phyloP scores from a whole-genome alignment of 1,140 invertebrate genomes.

The Drosophila orena region DNA sequence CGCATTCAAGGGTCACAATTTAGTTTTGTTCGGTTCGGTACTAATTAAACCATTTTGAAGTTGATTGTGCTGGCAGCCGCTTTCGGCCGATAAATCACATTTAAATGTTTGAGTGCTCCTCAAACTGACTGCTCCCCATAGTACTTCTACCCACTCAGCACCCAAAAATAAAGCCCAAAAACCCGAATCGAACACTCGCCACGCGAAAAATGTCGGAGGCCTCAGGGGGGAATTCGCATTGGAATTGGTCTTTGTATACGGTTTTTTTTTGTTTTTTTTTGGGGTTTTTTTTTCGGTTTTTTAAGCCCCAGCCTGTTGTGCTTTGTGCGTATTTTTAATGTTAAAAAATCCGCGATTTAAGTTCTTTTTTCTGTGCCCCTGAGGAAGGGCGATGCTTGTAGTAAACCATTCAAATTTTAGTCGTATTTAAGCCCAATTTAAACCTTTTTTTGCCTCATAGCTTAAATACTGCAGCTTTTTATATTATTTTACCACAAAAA shows the following conservation, averaged over 20 bases:
- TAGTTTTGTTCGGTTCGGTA: conserved; percentile 12
- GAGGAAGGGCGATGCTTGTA: not conserved
- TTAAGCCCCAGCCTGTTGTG: conserved; percentile 1
- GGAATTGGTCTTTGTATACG: conserved; percentile 15
- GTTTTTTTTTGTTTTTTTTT: not conserved
- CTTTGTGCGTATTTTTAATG: conserved; percentile 35
- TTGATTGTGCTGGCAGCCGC: conserved; percentile 44
- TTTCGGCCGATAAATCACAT: conserved; percentile 62
- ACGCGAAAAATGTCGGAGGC: conserved; percentile 13
- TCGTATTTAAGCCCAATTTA: conserved; percentile 2
- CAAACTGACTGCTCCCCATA: conserved; percentile 42
- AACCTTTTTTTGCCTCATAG: no score
- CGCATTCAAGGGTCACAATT: conserved; percentile 38
- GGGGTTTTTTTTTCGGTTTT: not conserved
- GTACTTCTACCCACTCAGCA: not conserved
- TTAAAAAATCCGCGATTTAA: conserved; percentile 45
- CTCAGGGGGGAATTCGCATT: conserved; percentile 14
- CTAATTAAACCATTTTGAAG: conserved; percentile 72
- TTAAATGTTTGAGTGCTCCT: conserved; percentile 70
- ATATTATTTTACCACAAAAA: no score
- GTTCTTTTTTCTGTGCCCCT: not conserved
- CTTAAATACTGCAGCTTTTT: no score
- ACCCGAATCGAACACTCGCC: conserved; percentile 1
- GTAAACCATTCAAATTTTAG: not conserved
- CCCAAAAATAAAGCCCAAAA: conserved; percentile 1